Evolutionary conservation across 2,888 invertebrate species (phyloP), one percentile per base, ranked within the genome.

Genomic region (Pilophorus perplexus): DNA sequence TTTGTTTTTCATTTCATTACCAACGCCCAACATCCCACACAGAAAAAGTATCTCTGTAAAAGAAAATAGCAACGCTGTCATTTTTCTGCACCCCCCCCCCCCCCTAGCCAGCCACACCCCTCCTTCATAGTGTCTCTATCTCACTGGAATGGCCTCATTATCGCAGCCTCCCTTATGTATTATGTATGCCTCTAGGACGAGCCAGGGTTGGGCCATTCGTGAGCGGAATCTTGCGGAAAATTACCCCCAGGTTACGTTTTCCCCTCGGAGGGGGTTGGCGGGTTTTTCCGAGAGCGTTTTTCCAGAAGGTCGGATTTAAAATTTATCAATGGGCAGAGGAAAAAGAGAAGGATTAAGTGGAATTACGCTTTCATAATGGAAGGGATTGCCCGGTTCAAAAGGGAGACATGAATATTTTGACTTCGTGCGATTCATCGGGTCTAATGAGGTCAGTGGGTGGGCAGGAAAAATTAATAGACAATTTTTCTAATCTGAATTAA

Each of bases 1-100:
- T 44, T 44, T 44, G 20, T 44, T 44, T 44, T 44, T 22, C 44
- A 44, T 44, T 44, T 44, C 44, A 44, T 44, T 44, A 44, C 44
- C 23, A 20, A 12, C 44, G 20, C 5, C 12, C 44, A 2, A 23
- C 44, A 20, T 20, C 23, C 44, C 23, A 10, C 20, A 10, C n/a
- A 22, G 10, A 12, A 18, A 20, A 44, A 20, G 3, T 44, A 20
- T 44, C 22, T 5, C 5, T 44, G 20, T 44, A 44, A 44, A 20
- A 5, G 12, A 44, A 44, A 18, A 44, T 8, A 18, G 8, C 10
- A 20, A 20, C 20, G 44, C 12, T 44, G 44, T 44, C 44, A 44
- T 44, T 20, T 44, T 44, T 44, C 44, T n/a, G 44, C 12, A 5
- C 2, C 20, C 6, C 3, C 14, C 42, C 20, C 44, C 44, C 23